Percentiles rank a stretch among this genome's conserved stretches.
Conservation (phyloP, 2,113 vertebrate genomes). For the Ctenodactylus gundi region DNA sequence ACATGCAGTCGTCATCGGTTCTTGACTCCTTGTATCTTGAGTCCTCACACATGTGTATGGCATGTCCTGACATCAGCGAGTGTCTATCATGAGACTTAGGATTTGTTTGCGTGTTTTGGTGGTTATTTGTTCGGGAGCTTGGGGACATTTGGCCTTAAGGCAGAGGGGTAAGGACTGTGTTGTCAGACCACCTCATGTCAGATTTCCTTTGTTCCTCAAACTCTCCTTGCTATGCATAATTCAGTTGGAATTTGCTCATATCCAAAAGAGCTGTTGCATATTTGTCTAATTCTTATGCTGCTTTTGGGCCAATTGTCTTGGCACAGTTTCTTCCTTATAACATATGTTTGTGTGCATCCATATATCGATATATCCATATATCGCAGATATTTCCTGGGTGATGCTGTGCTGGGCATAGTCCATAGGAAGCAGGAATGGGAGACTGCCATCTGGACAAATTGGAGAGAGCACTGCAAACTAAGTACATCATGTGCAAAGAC, state of each 20-base stretch:
- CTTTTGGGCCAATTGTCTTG: neutral
- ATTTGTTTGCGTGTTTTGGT: neutral
- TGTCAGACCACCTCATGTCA: neutral
- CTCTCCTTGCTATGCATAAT: neutral
- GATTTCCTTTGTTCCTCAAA: neutral
- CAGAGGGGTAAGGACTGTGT: neutral
- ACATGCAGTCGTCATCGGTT: neutral
- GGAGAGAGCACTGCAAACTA: neutral
- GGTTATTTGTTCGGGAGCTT: neutral
- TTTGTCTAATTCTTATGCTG: constrained; percentile 13
- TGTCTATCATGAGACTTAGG: neutral
- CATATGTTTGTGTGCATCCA: neutral
- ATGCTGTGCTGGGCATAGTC: neutral
- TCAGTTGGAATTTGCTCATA: neutral
- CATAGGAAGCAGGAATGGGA: neutral
- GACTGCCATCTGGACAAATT: neutral
- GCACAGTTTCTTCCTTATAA: neutral
- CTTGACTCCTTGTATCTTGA: neutral
- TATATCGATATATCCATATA: constrained; percentile 13
- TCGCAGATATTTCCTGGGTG: neutral
- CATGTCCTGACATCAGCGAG: neutral
- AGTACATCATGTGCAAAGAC: neutral
- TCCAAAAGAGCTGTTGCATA: neutral
- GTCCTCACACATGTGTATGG: neutral
- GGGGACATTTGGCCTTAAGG: neutral